Conservation (phyloP, 2,113 vertebrate genomes). For the Chionis minor region DNA sequence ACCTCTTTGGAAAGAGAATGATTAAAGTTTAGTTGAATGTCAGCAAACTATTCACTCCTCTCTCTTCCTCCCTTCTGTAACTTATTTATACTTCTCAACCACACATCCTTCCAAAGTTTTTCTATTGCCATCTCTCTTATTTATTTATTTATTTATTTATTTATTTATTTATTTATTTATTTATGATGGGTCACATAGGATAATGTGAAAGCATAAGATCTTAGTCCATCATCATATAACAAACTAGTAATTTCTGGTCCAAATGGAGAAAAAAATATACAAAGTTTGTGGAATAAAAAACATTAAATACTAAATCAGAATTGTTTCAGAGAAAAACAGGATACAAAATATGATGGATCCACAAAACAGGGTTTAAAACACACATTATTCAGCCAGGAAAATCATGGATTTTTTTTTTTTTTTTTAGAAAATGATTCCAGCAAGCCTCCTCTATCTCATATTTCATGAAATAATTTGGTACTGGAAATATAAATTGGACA, state of each 20-base stretch:
- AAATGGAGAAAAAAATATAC: background rate
- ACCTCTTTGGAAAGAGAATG: slow-evolving; percentile 39
- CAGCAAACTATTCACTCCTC: slow-evolving; percentile 34
- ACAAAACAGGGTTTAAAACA: background rate
- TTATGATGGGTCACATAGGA: background rate
- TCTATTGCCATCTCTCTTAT: background rate
- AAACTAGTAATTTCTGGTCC: background rate
- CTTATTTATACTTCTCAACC: slow-evolving; percentile 2
- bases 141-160: background rate
- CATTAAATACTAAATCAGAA: background rate
- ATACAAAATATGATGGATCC: background rate
- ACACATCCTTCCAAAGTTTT: background rate
- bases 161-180: background rate
- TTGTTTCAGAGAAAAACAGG: background rate
- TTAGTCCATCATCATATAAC: background rate
- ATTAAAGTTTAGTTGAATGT: slow-evolving; percentile 57
- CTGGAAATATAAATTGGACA: background rate
- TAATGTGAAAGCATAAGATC: background rate
- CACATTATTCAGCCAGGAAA: background rate
- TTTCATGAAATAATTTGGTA: background rate
- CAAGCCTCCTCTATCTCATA: background rate
- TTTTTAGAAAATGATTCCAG: background rate
- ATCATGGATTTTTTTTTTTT: accelerated
- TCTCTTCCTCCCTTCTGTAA: background rate
- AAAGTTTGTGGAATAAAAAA: background rate